Percentiles rank a stretch among this genome's conserved stretches.
Evolutionary conservation across 2,888 invertebrate genomes (phyloP).

Genomic region (Patella caerulea): DNA sequence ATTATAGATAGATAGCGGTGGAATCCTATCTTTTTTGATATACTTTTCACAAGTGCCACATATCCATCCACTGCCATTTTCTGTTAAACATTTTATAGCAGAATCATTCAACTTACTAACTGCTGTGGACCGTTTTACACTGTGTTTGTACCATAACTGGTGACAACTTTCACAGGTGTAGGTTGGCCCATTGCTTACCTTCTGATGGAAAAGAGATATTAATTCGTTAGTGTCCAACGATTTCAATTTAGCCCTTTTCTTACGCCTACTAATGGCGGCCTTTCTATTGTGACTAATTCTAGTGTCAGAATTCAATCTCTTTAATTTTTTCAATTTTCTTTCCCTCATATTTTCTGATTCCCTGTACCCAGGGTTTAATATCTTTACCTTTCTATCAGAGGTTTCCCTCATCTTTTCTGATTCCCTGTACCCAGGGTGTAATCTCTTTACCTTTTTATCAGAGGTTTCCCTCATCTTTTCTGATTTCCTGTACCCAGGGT

Average conservation of each 20-base stretch:
- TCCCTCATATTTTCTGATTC: no score
- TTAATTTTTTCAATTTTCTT: not conserved
- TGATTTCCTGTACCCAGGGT: no score
- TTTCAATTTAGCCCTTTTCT: not conserved
- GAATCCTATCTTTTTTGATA: not conserved
- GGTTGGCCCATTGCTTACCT: not conserved
- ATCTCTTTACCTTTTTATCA: not conserved
- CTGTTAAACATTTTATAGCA: not conserved
- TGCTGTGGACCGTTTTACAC: not conserved
- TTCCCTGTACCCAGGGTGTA: not conserved
- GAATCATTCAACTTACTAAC: not conserved
- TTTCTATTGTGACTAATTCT: not conserved
- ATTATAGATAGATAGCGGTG: not conserved
- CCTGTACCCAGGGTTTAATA: no score
- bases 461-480: no score
- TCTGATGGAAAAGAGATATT: not conserved
- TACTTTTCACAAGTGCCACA: not conserved
- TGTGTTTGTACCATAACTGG: conserved; percentile 2
- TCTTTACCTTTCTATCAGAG: no score
- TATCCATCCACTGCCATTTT: not conserved
- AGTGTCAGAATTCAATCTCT: not conserved
- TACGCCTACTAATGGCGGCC: not conserved
- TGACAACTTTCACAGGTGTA: not conserved
- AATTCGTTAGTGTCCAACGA: not conserved
- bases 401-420: not conserved